Evolutionary conservation across 2,113 vertebrate genomes (phyloP), one percentile per base, ranked within the genome.

Genomic region (Gallinago media): DNA sequence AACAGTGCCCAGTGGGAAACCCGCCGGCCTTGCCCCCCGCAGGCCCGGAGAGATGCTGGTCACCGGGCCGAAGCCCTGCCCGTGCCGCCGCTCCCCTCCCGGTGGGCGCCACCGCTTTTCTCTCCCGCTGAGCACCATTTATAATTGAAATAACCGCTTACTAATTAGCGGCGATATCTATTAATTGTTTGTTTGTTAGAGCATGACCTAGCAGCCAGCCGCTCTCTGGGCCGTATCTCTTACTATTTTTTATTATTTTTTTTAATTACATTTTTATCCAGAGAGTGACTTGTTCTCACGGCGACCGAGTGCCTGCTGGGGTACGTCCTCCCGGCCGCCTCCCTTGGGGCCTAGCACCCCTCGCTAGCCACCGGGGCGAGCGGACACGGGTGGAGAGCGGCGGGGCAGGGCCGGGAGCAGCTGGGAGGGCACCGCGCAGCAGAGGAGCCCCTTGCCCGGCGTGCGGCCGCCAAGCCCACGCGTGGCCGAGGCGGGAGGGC

Each of bases 161-260:
- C 89, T 97, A 97, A 98, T 97, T 98, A 98, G 77, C 67, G 73
- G 84, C 94, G 93, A 22, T 88, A 94, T 87, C 87, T 97, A 91
- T 97, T 97, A 98, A 97, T 91, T 97, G 90, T 88, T 92, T 94
- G 96, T 93, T 97, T 95, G 95, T 94, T 93, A 97, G 92, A 95
- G 90, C 88, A 44, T 12, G 88, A 91, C 92, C 88, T 94, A 96
- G 96, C 94, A 97, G 95, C 85, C 82, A 77, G 92, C 75, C 61
- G 88, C 94, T 96, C 81, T 71, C 15, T 10, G 92, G 93, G 72
- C 75, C 58, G 5, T 80, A 79, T 81, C 40, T 92, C 94, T 96
- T 36, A 25, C 18, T 38, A 20, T 31, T 67, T 15, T 61, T 13
- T 15, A 25, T 29, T 49, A 49, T 49, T 31, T 55, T 42, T 46